phyloP scores from a whole-genome alignment of 2,888 invertebrate species.

The Pammene aurita region DNA sequence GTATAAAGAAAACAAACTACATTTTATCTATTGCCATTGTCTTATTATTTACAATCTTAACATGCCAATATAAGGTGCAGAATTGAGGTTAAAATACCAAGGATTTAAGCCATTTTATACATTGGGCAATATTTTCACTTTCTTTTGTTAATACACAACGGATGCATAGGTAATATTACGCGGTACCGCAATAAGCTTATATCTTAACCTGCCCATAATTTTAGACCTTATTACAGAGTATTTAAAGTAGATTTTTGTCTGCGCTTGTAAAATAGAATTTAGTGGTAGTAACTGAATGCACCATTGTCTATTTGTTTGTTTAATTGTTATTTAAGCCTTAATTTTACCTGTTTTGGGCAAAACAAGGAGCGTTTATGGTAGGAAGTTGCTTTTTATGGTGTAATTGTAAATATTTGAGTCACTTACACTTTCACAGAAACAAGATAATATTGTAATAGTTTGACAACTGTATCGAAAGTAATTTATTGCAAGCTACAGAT shows the following conservation, averaged over 20 bases:
- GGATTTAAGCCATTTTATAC: background rate
- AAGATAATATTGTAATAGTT: conserved; percentile 8
- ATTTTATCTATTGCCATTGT: too few species aligned
- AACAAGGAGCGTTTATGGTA: background rate
- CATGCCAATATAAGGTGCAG: background rate
- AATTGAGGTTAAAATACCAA: background rate
- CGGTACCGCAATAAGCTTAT: background rate
- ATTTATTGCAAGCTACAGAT: too few species aligned
- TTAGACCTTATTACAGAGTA: background rate
- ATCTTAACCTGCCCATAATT: background rate
- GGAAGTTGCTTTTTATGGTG: conserved; percentile 1
- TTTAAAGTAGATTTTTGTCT: background rate
- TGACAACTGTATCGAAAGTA: too few species aligned
- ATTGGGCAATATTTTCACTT: conserved; percentile 15
- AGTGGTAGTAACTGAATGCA: conserved; percentile 2
- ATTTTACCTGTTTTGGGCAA: conserved; percentile 11
- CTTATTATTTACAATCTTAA: background rate
- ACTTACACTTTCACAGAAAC: conserved; percentile 14
- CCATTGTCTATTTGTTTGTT: background rate
- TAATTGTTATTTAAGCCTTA: background rate
- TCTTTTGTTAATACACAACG: conserved; percentile 10
- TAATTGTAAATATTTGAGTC: conserved; percentile 17
- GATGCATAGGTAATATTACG: conserved; percentile 14
- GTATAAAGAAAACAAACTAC: background rate
- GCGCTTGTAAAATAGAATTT: background rate